Base-by-base conservation (phyloP, 2,797 vertebrate genomes). In the Saguinus oedipus region DNA sequence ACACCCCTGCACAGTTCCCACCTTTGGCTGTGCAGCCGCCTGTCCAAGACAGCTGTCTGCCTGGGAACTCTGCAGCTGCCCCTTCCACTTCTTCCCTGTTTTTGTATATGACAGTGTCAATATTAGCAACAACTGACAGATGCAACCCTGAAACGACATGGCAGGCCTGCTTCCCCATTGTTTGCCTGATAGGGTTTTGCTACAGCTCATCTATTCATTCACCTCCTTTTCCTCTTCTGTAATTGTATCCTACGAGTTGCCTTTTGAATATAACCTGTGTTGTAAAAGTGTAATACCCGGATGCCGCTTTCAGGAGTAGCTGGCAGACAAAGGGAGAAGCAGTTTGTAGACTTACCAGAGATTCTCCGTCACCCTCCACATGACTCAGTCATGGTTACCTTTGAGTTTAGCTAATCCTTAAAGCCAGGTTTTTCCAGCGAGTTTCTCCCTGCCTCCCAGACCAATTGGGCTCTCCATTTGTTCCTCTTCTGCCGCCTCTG, bases 241-340 rank as follows among this genome's bases (percentile, higher is more conserved):
- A 12, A 20, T 36, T 36, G 2, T 2, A 0, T 61, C 61, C 26
- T 33, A 42, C 61, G 68, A 27, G 46, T 30, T 0, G 1, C 61
- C 48, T 57, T 94, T 88, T 42, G 70, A 86, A 33, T 61, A 20
- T 13, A 4, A 0, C n/a, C 90, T 17, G 14, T 44, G 42, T 82
- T 42, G n/a, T 84, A 27, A 44, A 61, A 8, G 27, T 2, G 33
- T 36, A 70, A 42, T 26, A 22, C 39, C n/a, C 55, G 0, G 39
- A 17, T 17, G 4, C 26, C 89, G 82, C 80, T 95, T 96, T 44
- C 30, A 87, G 82, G 78, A 68, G 91, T 27, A 26, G 55, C 36
- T 96, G 97, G 93, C 89, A 87, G 92, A 46, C 50, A 75, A 44
- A 46, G 80, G n/a, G 8, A 70, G 83, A 57, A 82, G 42, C 59